Evolutionary conservation across 2,888 invertebrate genomes (phyloP).

Genomic region (Athalia cordata): DNA sequence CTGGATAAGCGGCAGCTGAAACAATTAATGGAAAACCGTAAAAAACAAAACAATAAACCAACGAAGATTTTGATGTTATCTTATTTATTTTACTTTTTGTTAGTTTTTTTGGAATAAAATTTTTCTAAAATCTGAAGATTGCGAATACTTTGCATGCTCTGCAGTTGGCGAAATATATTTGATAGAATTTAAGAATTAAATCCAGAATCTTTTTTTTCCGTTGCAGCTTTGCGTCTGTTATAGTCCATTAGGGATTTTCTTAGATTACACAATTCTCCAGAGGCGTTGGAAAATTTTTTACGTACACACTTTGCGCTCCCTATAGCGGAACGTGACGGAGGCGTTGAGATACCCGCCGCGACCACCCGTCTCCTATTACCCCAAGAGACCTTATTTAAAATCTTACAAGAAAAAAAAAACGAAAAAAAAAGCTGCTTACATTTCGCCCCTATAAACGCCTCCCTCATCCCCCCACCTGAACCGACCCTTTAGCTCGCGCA

Average conservation of each 20-base stretch:
- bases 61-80: no score
- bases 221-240: background rate
- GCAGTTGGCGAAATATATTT: no score
- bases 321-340: conserved; percentile 25
- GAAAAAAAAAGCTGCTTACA: conserved; percentile 69
- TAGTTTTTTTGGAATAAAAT: no score
- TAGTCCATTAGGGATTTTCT: conserved; percentile 31
- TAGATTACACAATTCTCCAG: conserved; percentile 36
- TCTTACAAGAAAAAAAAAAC: conserved; percentile 63
- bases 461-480: conserved; percentile 44
- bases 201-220: no score
- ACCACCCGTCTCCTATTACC: conserved; percentile 52
- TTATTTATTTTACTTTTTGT: no score
- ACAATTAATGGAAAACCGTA: conserved; percentile 48
- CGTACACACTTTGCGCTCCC: conserved; percentile 13
- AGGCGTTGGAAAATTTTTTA: conserved; percentile 3
- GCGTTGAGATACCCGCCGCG: conserved; percentile 47
- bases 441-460: conserved; percentile 36
- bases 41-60: no score
- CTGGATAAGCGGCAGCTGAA: conserved; percentile 82
- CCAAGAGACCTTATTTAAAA: conserved; percentile 66
- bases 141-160: no score
- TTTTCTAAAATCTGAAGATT: no score
- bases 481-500: no score
- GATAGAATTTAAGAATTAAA: no score